phyloP scores from a whole-genome alignment of 2,113 vertebrate genomes.

The Naja naja region DNA sequence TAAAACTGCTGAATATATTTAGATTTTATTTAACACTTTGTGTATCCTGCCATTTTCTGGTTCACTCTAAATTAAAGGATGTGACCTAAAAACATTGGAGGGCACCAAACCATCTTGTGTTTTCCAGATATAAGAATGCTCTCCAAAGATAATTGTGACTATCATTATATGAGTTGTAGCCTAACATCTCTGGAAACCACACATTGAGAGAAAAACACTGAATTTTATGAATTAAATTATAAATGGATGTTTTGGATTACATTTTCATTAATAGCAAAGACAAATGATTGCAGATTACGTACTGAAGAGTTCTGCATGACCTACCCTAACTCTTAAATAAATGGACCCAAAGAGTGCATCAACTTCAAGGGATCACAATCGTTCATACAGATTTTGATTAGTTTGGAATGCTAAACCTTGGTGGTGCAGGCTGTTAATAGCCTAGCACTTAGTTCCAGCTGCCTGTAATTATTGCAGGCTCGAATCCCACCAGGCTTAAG shows the following conservation, averaged over 20 bases:
- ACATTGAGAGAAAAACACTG: not conserved
- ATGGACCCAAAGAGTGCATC: not conserved
- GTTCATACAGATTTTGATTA: not conserved
- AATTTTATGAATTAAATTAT: not conserved
- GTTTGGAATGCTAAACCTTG: not conserved
- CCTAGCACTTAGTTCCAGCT: too few relatives aligned
- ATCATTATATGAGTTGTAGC: not conserved
- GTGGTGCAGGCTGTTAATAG: too few relatives aligned
- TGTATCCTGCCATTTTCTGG: not conserved
- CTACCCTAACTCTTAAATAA: not conserved
- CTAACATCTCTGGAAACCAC: not conserved
- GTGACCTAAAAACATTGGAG: not conserved
- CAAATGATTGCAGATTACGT: not conserved
- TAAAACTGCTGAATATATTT: not conserved
- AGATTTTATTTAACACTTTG: not conserved
- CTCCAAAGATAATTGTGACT: not conserved
- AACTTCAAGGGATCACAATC: not conserved
- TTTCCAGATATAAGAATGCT: not conserved
- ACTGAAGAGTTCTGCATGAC: not conserved
- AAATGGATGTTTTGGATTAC: not conserved
- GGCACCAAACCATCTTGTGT: not conserved
- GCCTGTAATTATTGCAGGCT: too few relatives aligned
- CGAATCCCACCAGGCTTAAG: too few relatives aligned
- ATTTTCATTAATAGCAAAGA: not conserved
- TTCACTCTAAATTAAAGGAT: not conserved